Evolutionary conservation across 2,797 vertebrate species (phyloP).

Genomic region (Hippocampus kuda): DNA sequence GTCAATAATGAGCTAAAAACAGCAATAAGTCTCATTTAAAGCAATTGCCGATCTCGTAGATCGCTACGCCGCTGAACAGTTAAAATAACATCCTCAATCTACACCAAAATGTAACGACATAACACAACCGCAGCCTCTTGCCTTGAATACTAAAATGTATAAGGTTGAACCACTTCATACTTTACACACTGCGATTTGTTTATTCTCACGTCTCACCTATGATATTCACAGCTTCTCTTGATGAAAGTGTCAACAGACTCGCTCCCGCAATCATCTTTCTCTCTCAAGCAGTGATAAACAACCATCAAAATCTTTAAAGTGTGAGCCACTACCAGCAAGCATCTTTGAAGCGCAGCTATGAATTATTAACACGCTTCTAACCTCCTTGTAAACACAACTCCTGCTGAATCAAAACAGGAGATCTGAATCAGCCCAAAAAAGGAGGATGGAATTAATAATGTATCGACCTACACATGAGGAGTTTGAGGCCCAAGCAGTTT

Average conservation of each 20-base stretch:
- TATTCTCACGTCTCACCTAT: not conserved
- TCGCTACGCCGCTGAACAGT: not conserved
- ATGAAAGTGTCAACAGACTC: not conserved
- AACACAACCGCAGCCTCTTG: not conserved
- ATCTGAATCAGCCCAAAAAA: slow-evolving; percentile 43
- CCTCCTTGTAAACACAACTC: slow-evolving; percentile 50
- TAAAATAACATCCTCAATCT: not conserved
- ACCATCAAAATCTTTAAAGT: slow-evolving; percentile 11
- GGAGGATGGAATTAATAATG: slow-evolving; percentile 62
- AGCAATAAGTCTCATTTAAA: not conserved
- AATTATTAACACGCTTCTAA: slow-evolving; percentile 58
- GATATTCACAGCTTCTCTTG: not conserved
- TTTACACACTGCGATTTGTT: not conserved
- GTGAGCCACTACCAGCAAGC: slow-evolving; percentile 31
- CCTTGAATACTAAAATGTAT: not conserved
- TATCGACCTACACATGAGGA: slow-evolving; percentile 43
- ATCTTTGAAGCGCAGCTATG: slow-evolving; percentile 45
- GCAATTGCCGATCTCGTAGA: not conserved
- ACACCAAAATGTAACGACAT: not conserved
- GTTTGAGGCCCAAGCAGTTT: slow-evolving; percentile 56
- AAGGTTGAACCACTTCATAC: not conserved
- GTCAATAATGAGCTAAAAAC: no score
- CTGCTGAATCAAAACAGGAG: slow-evolving; percentile 16
- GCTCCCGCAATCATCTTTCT: not conserved
- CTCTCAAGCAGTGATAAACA: slow-evolving; percentile 7